A percentile compares a stretch with the other conserved stretches of the same genome.
Conservation (phyloP, 2,113 vertebrate species). For the Panurus biarmicus region DNA sequence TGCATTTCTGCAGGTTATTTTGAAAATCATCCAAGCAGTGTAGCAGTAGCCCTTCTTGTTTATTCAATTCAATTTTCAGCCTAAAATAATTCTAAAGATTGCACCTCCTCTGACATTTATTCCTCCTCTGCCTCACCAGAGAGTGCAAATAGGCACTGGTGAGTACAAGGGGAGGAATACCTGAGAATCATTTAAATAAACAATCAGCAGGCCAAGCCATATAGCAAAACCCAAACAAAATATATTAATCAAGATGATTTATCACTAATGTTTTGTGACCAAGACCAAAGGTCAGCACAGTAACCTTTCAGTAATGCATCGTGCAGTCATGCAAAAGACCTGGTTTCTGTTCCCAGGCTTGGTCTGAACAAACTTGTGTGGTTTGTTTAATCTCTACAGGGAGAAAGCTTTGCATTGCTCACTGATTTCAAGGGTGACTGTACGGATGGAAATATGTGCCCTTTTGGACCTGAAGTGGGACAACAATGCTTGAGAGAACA, state of each 20-base stretch:
- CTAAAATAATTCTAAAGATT: background rate
- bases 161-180: background rate
- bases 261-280: background rate
- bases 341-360: conserved; percentile 19
- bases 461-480: background rate
- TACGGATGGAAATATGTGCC: background rate
- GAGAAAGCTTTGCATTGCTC: background rate
- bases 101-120: background rate
- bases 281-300: background rate
- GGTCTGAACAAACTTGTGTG: background rate
- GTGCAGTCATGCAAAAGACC: conserved; percentile 19
- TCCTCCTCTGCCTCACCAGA: background rate
- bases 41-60: background rate
- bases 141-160: background rate
- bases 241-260: background rate
- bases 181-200: background rate
- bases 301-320: background rate
- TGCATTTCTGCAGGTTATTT: background rate
- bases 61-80: background rate
- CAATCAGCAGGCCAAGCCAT: background rate
- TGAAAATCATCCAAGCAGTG: background rate
- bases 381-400: background rate
- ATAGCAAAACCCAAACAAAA: background rate
- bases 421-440: background rate
- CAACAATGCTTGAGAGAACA: background rate